phyloP scores from a whole-genome alignment of 2,113 vertebrate species.

The Thinocorus orbignyianus region DNA sequence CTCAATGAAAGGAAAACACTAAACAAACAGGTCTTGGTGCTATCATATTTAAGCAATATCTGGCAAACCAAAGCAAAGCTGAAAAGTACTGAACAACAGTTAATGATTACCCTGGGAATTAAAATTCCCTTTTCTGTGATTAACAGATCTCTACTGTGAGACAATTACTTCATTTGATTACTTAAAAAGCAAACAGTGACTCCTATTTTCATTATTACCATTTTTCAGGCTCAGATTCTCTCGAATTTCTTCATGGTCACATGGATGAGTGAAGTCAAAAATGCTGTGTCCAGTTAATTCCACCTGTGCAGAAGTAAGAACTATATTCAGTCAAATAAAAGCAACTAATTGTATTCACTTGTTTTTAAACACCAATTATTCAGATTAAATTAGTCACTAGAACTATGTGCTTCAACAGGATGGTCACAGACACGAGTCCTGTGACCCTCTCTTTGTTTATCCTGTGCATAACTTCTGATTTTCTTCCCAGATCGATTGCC shows the following conservation, averaged over 20 bases:
- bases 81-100: not conserved
- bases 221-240: constrained; percentile 85
- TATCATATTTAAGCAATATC: not conserved
- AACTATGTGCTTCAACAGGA: not conserved
- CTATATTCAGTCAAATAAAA: not conserved
- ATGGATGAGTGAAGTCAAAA: constrained; percentile 94
- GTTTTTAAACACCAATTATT: not conserved
- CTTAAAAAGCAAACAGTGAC: not conserved
- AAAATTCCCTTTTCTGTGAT: not conserved
- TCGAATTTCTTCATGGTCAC: constrained; percentile 93
- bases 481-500: not conserved
- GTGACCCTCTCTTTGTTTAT: not conserved
- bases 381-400: not conserved
- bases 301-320: constrained; percentile 76
- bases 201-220: constrained; percentile 71
- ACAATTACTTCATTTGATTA: not conserved
- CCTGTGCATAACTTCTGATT: not conserved
- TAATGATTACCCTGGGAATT: not conserved
- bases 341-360: not conserved
- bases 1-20: not conserved
- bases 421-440: not conserved
- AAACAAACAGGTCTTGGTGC: not conserved
- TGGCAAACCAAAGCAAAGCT: not conserved
- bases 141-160: not conserved
- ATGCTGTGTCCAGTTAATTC: constrained; percentile 95